A percentile compares a stretch with the other conserved stretches of the same genome.
Conservation (phyloP, 2,113 vertebrate genomes). For the Oreochromis aureus region DNA sequence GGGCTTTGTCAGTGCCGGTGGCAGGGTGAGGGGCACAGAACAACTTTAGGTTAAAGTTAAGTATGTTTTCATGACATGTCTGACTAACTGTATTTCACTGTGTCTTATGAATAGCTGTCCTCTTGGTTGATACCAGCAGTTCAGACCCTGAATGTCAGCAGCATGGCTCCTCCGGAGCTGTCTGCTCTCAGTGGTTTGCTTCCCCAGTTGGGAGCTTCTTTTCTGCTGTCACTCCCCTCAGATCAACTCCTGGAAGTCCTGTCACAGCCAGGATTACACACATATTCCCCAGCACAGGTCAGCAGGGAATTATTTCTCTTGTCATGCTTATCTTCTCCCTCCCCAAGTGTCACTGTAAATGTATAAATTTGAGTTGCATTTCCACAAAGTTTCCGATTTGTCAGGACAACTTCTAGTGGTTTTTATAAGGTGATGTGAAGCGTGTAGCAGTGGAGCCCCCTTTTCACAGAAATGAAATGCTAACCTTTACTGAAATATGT, state of each 20-base stretch:
- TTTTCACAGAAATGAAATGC: neutral
- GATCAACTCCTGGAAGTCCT: constrained; percentile 73
- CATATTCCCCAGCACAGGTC: constrained; percentile 79
- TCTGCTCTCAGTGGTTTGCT: constrained; percentile 72
- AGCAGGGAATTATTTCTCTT: neutral
- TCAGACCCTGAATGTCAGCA: constrained; percentile 67
- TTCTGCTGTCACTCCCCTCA: constrained; percentile 73
- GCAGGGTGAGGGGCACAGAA: constrained; percentile 72
- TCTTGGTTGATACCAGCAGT: constrained; percentile 75
- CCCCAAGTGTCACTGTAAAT: neutral
- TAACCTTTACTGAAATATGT: neutral
- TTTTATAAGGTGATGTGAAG: neutral
- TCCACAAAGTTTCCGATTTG: neutral
- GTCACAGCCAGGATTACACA: constrained; percentile 63
- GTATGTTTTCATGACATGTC: neutral
- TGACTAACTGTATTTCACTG: neutral
- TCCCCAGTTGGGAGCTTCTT: constrained; percentile 77
- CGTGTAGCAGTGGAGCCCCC: neutral
- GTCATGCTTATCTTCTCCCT: neutral
- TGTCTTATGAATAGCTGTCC: constrained; percentile 70
- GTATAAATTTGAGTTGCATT: neutral
- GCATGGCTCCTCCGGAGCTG: constrained; percentile 62
- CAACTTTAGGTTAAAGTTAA: neutral
- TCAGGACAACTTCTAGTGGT: neutral
- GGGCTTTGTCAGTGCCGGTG: constrained; percentile 69